A percentile compares a stretch with the other conserved stretches of the same genome.
phyloP scores from a whole-genome alignment of 2,113 vertebrate genomes.

The Polyodon spathula region DNA sequence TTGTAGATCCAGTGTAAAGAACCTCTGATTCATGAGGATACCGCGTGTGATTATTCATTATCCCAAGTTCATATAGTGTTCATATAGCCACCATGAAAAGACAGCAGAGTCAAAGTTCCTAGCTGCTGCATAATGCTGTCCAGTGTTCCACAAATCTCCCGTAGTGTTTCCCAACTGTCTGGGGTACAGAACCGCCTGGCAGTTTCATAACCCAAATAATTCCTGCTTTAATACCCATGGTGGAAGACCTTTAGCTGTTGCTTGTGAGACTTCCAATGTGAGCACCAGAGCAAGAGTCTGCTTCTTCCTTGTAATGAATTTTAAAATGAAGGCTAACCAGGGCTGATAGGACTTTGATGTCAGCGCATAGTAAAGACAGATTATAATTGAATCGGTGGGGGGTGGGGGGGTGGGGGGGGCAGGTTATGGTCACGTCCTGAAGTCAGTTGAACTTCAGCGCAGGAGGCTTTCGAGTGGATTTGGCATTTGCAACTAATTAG shows the following conservation, averaged over 20 bases:
- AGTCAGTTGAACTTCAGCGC: neutral
- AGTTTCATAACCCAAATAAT: too few species aligned
- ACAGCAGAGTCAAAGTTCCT: too few species aligned
- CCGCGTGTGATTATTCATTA: too few species aligned
- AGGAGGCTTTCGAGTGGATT: slow-evolving; percentile 3
- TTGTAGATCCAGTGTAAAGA: too few species aligned
- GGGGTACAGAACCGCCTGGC: too few species aligned
- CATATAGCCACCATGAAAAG: too few species aligned
- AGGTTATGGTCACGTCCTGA: neutral
- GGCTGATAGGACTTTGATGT: neutral
- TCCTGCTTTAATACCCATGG: neutral
- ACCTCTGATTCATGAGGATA: too few species aligned
- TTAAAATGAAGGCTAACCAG: slow-evolving; percentile 6
- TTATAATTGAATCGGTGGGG: neutral
- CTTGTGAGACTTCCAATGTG: neutral
- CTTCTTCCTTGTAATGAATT: neutral
- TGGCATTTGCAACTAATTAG: slow-evolving; percentile 6
- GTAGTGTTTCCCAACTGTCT: too few species aligned
- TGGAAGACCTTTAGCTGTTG: neutral
- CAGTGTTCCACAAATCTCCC: too few species aligned
- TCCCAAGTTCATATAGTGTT: too few species aligned
- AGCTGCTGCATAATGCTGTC: too few species aligned
- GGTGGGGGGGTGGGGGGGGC: too few species aligned
- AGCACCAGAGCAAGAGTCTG: neutral
- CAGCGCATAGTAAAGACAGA: neutral